A percentile compares a stretch with the other conserved stretches of the same genome.
Conservation (phyloP, 1,140 invertebrate genomes). For the Megathymus violae region DNA sequence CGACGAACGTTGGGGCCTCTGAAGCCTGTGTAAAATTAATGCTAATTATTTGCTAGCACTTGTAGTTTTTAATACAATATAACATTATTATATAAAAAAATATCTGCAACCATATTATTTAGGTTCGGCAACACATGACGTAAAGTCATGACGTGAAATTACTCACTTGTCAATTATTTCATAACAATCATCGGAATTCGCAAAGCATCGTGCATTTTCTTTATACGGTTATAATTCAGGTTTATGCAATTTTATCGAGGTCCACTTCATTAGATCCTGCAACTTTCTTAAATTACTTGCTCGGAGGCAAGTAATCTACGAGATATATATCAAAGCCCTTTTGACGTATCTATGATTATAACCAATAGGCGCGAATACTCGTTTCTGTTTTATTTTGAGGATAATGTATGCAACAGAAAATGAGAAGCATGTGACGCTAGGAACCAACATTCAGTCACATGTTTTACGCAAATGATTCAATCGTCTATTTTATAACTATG, state of each 20-base stretch:
- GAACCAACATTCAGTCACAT: neutral
- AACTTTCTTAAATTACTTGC: slow-evolving; percentile 34
- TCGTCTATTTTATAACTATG: too few relatives aligned
- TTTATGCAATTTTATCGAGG: slow-evolving; percentile 32
- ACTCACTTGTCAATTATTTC: slow-evolving; percentile 15
- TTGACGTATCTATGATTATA: slow-evolving; percentile 34
- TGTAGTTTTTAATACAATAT: too few relatives aligned
- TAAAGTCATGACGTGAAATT: too few relatives aligned
- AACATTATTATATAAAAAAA: too few relatives aligned
- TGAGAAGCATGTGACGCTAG: neutral
- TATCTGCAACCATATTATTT: too few relatives aligned
- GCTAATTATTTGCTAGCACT: too few relatives aligned
- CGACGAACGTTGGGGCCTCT: too few relatives aligned
- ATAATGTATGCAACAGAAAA: slow-evolving; percentile 14
- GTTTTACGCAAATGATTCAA: too few relatives aligned
- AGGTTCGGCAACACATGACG: too few relatives aligned
- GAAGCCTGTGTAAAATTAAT: too few relatives aligned
- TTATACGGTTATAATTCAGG: slow-evolving; percentile 32
- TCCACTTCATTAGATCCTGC: slow-evolving; percentile 30
- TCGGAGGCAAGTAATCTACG: slow-evolving; percentile 30
- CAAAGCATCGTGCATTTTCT: slow-evolving; percentile 28
- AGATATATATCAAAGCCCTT: slow-evolving; percentile 33
- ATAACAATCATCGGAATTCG: slow-evolving; percentile 32
- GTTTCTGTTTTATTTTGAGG: slow-evolving; percentile 19
- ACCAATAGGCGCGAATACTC: slow-evolving; percentile 30